Evolutionary conservation across 2,888 invertebrate species (phyloP).

Genomic region (Anagyrus pseudococci): DNA sequence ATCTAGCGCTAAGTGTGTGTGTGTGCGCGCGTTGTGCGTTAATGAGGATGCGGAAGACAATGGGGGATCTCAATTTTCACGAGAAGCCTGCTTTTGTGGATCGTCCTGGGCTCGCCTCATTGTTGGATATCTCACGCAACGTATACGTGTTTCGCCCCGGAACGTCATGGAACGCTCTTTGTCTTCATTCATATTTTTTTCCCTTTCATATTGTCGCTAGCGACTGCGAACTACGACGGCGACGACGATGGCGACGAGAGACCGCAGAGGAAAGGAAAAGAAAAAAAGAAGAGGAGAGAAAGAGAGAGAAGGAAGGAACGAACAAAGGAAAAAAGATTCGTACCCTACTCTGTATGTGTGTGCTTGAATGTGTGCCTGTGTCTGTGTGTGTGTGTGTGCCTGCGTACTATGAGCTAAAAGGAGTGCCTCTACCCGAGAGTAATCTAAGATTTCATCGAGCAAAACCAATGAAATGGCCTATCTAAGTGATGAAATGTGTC

Average conservation of each 20-base stretch:
- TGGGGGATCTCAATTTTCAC: conserved; percentile 23
- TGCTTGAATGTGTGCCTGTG: no score
- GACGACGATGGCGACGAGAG: no score
- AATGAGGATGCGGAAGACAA: conserved; percentile 30
- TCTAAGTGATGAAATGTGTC: background rate
- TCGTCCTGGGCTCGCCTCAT: conserved; percentile 40
- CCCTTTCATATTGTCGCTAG: conserved; percentile 19
- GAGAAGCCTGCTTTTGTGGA: conserved; percentile 39
- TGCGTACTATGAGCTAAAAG: conserved; percentile 11
- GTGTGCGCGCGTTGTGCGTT: no score
- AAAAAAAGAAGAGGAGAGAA: conserved; percentile 4
- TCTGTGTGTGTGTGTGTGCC: background rate
- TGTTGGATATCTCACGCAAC: conserved; percentile 18
- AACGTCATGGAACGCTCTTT: conserved; percentile 22
- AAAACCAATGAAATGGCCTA: conserved; percentile 14
- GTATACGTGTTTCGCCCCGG: conserved; percentile 30
- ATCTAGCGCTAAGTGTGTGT: conserved; percentile 10
- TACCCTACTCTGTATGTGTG: no score
- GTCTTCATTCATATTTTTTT: conserved; percentile 30
- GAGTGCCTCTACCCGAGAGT: conserved; percentile 1
- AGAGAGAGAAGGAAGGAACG: background rate
- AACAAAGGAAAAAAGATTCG: background rate
- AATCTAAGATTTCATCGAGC: conserved; percentile 28
- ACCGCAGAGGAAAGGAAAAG: background rate
- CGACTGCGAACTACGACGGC: conserved; percentile 4